Base-by-base conservation (phyloP, 2,797 vertebrate species). In the Galago senegalensis region DNA sequence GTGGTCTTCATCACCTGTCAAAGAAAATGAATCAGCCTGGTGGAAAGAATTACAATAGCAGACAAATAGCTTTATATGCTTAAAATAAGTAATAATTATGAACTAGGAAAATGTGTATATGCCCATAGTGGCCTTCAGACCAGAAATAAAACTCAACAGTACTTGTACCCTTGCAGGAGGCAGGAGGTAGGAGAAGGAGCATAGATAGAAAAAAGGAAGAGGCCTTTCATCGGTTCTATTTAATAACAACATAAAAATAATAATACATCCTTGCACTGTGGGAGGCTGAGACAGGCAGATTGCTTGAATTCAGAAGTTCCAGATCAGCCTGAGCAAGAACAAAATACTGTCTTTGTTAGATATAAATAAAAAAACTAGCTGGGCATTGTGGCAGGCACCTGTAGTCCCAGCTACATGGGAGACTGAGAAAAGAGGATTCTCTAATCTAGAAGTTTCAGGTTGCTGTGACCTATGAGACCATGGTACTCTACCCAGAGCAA, bases 171-270 rank as follows among this genome's bases (percentile, higher is more conserved):
- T 2, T 88, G 20, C 76, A 27, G 3, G 7, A 17, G 5, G 1
- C 1, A 13, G 23, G 20, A 1, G 1, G 13, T 7, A 1, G 8
- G 31, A 3, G 1, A 20, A 9, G 3, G 18, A 20, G 1, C 14
- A 53, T 1, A 53, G 13, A 83, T 3, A 4, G 1, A 0, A n/a
- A 53, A 53, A 82, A 95, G 25, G 18, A 60, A 56, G 17, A 37
- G 18, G 4, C 0, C 3, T 65, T 90, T 89, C 5, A 46, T 17
- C 37, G 8, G 14, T 77, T 65, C 9, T 86, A 18, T 65, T 81
- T 94, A 87, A 75, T 12, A 94, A 63, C 31, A 81, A 34, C 6
- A 72, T 63, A 34, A 63, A 23, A 25, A 49, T 53, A 34, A 76
- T 61, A 91, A 69, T 72, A 77, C 49, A 53, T 16, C 49, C 49